Conservation (phyloP, 2,888 invertebrate species). For the Chouioia cunea region DNA sequence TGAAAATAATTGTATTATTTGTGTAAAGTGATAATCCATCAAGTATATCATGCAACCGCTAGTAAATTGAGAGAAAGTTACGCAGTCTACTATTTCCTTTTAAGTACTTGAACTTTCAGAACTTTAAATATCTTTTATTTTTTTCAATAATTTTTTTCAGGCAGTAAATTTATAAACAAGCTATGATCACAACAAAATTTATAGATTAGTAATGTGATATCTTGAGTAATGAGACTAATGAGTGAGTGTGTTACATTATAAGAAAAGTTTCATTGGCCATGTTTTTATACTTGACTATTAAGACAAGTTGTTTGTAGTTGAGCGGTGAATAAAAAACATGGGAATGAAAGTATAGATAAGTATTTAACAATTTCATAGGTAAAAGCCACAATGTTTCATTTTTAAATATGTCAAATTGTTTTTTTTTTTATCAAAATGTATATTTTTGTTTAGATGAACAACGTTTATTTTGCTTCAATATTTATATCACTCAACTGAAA, state of each 20-base stretch:
- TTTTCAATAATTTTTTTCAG: too few relatives aligned
- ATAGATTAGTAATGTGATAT: conserved; percentile 50
- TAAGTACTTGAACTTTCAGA: conserved; percentile 15
- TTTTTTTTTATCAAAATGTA: too few relatives aligned
- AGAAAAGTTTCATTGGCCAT: conserved; percentile 29
- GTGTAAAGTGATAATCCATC: too few relatives aligned
- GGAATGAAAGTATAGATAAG: conserved; percentile 35
- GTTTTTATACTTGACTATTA: conserved; percentile 24
- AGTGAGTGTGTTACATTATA: conserved; percentile 37
- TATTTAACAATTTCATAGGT: conserved; percentile 42
- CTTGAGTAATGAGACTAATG: conserved; percentile 37
- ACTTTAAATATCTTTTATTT: conserved; percentile 21
- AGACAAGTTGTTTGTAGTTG: conserved; percentile 32
- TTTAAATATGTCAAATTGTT: neutral
- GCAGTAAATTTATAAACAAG: too few relatives aligned
- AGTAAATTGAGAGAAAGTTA: too few relatives aligned
- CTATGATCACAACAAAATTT: conserved; percentile 21
- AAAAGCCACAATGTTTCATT: too few relatives aligned
- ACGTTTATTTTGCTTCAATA: conserved; percentile 21
- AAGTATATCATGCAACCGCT: too few relatives aligned
- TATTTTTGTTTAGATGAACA: too few relatives aligned
- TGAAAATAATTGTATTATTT: too few relatives aligned
- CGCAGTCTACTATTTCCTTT: neutral
- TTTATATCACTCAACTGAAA: conserved; percentile 17
- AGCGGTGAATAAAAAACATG: conserved; percentile 18